Conservation (phyloP, 2,888 invertebrate species). For the Spodoptera littoralis region DNA sequence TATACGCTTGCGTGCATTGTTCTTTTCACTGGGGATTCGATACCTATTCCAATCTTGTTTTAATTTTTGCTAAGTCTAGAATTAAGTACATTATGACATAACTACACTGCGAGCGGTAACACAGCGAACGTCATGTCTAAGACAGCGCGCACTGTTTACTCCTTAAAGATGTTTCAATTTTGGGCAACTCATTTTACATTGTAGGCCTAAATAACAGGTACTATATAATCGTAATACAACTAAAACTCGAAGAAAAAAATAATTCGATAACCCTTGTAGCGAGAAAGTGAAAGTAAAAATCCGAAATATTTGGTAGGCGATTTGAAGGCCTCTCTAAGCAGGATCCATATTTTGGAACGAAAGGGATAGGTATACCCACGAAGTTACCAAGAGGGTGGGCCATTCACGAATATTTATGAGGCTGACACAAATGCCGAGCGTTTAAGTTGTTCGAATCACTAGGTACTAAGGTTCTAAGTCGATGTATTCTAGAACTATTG, state of each 20-base stretch:
- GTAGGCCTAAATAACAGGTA: too few species aligned
- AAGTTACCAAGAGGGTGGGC: neutral
- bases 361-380: conserved; percentile 14
- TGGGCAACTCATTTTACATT: too few species aligned
- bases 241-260: too few species aligned
- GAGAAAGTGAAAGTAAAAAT: neutral
- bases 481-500: too few species aligned
- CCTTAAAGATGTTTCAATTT: too few species aligned
- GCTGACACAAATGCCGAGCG: neutral
- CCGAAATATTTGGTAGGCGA: neutral
- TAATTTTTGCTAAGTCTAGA: conserved; percentile 1
- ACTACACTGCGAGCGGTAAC: neutral
- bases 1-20: conserved; percentile 34
- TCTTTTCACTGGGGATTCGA: conserved; percentile 2
- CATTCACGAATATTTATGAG: conserved; percentile 11
- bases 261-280: too few species aligned
- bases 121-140: too few species aligned
- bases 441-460: neutral
- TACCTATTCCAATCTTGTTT: conserved; percentile 1
- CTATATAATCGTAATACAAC: too few species aligned
- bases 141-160: too few species aligned
- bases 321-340: conserved; percentile 1
- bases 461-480: too few species aligned
- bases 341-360: conserved; percentile 17
- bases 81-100: neutral